Conservation (phyloP, 1,140 invertebrate species). For the Zaprionus capensis region DNA sequence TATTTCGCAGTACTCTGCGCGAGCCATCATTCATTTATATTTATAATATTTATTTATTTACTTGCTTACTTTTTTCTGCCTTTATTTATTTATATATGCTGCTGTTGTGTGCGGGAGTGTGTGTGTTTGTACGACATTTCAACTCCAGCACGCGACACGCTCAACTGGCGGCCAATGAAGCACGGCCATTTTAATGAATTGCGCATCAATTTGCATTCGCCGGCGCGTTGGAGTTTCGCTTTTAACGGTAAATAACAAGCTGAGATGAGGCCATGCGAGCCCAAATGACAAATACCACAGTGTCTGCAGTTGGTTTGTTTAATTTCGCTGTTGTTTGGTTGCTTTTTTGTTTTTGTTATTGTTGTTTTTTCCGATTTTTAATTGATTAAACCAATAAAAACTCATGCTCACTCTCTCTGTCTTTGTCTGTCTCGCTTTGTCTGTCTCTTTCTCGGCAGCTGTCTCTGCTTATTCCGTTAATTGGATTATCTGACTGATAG, state of each 20-base stretch:
- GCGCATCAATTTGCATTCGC: constrained; percentile 68
- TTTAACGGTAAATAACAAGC: constrained; percentile 1
- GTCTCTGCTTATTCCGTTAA: constrained; percentile 2
- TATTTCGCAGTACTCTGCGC: constrained; percentile 9
- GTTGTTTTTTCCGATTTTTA: constrained; percentile 48
- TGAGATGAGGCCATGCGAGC: neutral
- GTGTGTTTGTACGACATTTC: constrained; percentile 24
- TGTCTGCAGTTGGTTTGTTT: constrained; percentile 5
- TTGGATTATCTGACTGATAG: constrained; percentile 1
- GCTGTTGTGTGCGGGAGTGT: constrained; percentile 28
- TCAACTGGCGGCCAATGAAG: constrained; percentile 68
- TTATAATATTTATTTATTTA: constrained; percentile 4
- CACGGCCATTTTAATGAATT: constrained; percentile 74
- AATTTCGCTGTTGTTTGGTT: neutral
- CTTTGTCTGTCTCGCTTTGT: neutral
- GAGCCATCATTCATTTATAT: constrained; percentile 3
- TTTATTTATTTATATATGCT: constrained; percentile 40
- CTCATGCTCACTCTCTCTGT: neutral
- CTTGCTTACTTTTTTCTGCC: constrained; percentile 17
- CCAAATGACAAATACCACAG: constrained; percentile 1
- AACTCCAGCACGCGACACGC: constrained; percentile 35
- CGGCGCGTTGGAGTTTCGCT: neutral
- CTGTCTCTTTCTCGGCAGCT: neutral
- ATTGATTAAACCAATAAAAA: constrained; percentile 64
- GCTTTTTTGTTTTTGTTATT: constrained; percentile 8